Conservation (phyloP, 1,140 invertebrate species). For the Drosophila takahashii region DNA sequence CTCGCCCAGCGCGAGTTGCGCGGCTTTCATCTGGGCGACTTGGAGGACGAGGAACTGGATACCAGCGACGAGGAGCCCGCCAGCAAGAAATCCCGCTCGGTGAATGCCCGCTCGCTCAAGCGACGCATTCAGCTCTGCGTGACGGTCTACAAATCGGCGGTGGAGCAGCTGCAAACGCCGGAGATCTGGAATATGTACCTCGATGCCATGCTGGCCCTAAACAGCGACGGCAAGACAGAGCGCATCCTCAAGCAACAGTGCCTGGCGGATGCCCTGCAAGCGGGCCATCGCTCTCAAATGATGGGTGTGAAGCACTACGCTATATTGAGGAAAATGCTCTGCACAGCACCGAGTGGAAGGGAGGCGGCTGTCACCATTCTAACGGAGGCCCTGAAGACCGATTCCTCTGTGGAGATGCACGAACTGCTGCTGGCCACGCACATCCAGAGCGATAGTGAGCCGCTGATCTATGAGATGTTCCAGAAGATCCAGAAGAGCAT, state of each 20-base stretch:
- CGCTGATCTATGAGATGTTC: conserved; percentile 59
- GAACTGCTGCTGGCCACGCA: conserved; percentile 62
- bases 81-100: conserved; percentile 36
- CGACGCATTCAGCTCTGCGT: conserved; percentile 68
- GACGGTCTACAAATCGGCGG: conserved; percentile 70
- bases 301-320: conserved; percentile 70
- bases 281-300: conserved; percentile 63
- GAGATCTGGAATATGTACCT: conserved; percentile 67
- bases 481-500: conserved; percentile 50
- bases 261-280: conserved; percentile 66
- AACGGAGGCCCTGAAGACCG: conserved; percentile 55
- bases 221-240: conserved; percentile 57
- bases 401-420: conserved; percentile 60
- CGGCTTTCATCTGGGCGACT: conserved; percentile 64
- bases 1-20: conserved; percentile 75
- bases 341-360: conserved; percentile 41
- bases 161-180: conserved; percentile 58
- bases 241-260: conserved; percentile 52
- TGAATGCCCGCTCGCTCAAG: conserved; percentile 46
- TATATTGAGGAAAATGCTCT: conserved; percentile 58
- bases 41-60: conserved; percentile 39
- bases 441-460: conserved; percentile 60
- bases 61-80: conserved; percentile 31
- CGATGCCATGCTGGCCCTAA: conserved; percentile 71
- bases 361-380: conserved; percentile 56